Percentiles rank a stretch among this genome's conserved stretches.
Conservation (phyloP, 2,113 vertebrate species). For the Embiotoca jacksoni region DNA sequence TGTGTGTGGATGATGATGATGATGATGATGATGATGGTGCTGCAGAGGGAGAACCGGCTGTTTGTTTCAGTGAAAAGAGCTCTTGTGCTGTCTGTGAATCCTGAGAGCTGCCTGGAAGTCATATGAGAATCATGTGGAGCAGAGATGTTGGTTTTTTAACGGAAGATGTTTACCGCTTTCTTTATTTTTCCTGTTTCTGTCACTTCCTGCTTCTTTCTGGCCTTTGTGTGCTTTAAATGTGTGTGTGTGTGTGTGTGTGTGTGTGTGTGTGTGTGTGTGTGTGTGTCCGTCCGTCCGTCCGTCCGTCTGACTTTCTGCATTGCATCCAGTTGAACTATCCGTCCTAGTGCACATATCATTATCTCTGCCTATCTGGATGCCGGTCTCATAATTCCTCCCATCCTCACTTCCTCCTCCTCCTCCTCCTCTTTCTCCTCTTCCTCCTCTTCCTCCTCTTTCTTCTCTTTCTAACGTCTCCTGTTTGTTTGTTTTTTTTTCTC, state of each 20-base stretch:
- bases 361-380: constrained; percentile 5
- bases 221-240: neutral
- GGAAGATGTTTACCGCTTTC: neutral
- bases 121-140: constrained; percentile 47
- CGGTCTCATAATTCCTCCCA: neutral
- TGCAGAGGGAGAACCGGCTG: constrained; percentile 29
- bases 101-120: constrained; percentile 28
- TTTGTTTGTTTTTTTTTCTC: neutral
- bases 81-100: constrained; percentile 29
- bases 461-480: neutral
- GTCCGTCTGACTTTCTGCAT: constrained; percentile 1
- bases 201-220: constrained; percentile 17
- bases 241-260: constrained; percentile 9
- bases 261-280: neutral
- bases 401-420: neutral
- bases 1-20: too few species aligned
- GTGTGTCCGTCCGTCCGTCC: neutral
- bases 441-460: too few species aligned
- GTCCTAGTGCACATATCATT: constrained; percentile 10
- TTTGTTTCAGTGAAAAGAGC: constrained; percentile 45
- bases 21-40: constrained; percentile 23
- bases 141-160: constrained; percentile 2
- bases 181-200: neutral
- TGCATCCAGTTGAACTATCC: constrained; percentile 29
- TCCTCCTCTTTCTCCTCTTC: too few species aligned